Evolutionary conservation across 1,140 invertebrate species (phyloP).

Genomic region (Glossosoma conforme): DNA sequence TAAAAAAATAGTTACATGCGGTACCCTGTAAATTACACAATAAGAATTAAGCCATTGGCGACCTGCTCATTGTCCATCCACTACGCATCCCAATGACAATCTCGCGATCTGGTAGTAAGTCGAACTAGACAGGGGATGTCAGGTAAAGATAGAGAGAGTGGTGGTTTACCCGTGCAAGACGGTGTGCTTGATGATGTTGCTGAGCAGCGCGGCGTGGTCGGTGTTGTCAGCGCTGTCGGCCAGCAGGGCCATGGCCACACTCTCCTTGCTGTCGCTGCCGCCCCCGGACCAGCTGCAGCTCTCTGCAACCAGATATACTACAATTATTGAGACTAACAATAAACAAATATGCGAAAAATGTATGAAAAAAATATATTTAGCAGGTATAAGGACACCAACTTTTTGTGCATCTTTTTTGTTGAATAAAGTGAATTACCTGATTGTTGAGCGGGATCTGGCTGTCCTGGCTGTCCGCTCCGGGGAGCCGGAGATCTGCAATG

Average conservation of each 20-base stretch:
- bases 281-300: slow-evolving; percentile 47
- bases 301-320: slow-evolving; percentile 31
- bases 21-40: too few relatives aligned
- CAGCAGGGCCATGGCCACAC: slow-evolving; percentile 32
- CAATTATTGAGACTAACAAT: too few relatives aligned
- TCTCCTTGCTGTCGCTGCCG: slow-evolving; percentile 39
- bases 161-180: slow-evolving; percentile 41
- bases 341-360: too few relatives aligned
- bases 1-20: too few relatives aligned
- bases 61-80: too few relatives aligned
- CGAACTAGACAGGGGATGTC: background rate
- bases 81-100: too few relatives aligned
- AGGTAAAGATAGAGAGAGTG: background rate
- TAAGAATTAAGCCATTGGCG: too few relatives aligned
- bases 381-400: too few relatives aligned
- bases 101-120: too few relatives aligned
- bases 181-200: slow-evolving; percentile 43
- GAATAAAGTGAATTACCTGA: slow-evolving; percentile 38
- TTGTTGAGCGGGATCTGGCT: slow-evolving; percentile 40
- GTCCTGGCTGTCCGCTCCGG: slow-evolving; percentile 38
- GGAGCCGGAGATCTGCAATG: slow-evolving; percentile 40
- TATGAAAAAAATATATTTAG: too few relatives aligned
- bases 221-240: slow-evolving; percentile 34
- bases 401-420: too few relatives aligned
- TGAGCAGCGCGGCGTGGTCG: slow-evolving; percentile 40